Evolutionary conservation across 2,797 vertebrate genomes (phyloP).

Genomic region (Ceryle rudis): DNA sequence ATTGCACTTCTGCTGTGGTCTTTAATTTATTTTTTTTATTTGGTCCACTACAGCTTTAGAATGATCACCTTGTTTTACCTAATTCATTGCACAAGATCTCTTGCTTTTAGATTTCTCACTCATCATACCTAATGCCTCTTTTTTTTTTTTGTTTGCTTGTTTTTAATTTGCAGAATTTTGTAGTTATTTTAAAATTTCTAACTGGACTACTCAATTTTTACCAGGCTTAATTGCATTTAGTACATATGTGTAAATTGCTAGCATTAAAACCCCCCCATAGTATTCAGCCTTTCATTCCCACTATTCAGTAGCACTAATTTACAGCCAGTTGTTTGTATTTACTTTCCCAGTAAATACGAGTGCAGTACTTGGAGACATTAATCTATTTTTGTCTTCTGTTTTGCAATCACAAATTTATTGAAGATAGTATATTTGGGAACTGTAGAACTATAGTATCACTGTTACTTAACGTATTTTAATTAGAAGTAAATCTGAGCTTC

Average conservation of each 20-base stretch:
- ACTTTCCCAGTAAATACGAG: slow-evolving; percentile 34
- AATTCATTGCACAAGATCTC: slow-evolving; percentile 85
- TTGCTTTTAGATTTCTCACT: slow-evolving; percentile 76
- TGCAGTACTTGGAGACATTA: slow-evolving; percentile 47
- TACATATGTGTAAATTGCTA: slow-evolving; percentile 55
- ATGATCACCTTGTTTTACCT: slow-evolving; percentile 72
- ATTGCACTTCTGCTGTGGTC: slow-evolving; percentile 58
- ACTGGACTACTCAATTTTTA: slow-evolving; percentile 78
- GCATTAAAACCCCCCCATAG: not conserved
- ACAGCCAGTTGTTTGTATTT: slow-evolving; percentile 48
- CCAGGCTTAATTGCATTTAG: slow-evolving; percentile 81
- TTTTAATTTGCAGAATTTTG: slow-evolving; percentile 77
- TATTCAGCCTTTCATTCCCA: slow-evolving; percentile 31
- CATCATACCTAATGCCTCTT: slow-evolving; percentile 76
- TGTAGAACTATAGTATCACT: not conserved
- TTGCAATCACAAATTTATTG: slow-evolving; percentile 28
- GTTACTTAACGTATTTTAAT: slow-evolving; percentile 31
- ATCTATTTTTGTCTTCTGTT: slow-evolving; percentile 61
- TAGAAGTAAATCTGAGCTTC: slow-evolving; percentile 34
- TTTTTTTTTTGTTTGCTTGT: slow-evolving; percentile 33
- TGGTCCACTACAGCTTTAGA: slow-evolving; percentile 67
- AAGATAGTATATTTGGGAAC: not conserved
- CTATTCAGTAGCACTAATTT: slow-evolving; percentile 63
- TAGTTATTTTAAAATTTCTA: slow-evolving; percentile 74
- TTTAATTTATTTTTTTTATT: slow-evolving; percentile 61